Percentiles rank a stretch among this genome's conserved stretches.
These are phyloP conservation scores for Halcyon badia DNA, from an alignment of 2,797 vertebrate genomes.

Conservation along the genomic window DNA sequence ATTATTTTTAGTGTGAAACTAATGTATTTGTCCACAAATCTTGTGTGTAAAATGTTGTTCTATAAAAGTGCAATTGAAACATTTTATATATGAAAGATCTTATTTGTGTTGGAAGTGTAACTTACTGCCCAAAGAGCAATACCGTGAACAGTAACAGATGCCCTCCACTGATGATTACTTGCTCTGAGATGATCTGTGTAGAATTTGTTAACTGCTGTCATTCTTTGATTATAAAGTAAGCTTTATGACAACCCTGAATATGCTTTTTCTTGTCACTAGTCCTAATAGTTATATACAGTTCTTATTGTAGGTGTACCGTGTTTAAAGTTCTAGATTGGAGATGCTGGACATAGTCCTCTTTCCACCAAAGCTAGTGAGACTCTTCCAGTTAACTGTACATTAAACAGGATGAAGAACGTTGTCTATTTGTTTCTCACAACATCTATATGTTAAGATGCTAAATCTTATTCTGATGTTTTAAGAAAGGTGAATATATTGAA, in stretches of 20 bases:
- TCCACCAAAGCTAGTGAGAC: background rate
- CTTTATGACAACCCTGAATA: background rate
- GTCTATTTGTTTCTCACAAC: background rate
- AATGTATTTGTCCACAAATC: background rate
- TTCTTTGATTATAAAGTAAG: background rate
- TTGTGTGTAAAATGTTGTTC: background rate
- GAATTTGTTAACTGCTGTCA: background rate
- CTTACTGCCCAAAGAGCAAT: background rate
- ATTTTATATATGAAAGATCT: background rate
- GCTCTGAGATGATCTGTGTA: background rate
- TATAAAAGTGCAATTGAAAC: background rate
- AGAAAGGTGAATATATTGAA: background rate
- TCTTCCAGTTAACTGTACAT: background rate
- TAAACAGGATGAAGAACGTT: background rate
- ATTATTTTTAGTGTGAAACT: background rate
- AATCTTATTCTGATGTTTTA: background rate
- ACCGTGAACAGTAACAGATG: background rate
- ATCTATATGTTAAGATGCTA: background rate
- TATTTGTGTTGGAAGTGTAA: background rate
- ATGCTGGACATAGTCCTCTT: background rate
- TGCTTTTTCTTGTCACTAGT: background rate
- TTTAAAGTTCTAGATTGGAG: background rate
- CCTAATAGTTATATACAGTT: background rate
- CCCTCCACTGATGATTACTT: background rate
- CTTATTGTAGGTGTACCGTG: fast-evolving